Evolutionary conservation across 2,888 invertebrate species (phyloP).

Genomic region (Amphipyra tragopoginis): DNA sequence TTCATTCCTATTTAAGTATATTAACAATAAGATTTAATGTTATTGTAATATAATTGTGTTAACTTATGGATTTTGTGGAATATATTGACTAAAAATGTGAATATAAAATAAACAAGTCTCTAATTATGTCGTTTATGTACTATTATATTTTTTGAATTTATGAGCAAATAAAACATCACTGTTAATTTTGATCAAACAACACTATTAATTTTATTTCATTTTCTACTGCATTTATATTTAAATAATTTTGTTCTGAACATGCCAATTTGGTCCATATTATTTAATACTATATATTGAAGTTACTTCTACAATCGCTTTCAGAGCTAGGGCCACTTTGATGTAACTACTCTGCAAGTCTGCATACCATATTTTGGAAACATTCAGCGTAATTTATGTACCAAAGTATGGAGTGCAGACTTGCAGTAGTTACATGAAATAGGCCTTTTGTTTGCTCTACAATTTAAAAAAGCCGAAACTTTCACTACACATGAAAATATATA

Average conservation of each 20-base stretch:
- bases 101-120: slow-evolving; percentile 38
- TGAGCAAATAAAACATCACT: slow-evolving; percentile 44
- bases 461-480: slow-evolving; percentile 21
- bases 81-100: slow-evolving; percentile 30
- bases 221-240: slow-evolving; percentile 32
- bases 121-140: slow-evolving; percentile 36
- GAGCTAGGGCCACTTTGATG: no score
- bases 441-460: slow-evolving; percentile 6
- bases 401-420: no score
- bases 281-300: slow-evolving; percentile 43
- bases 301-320: slow-evolving; percentile 16
- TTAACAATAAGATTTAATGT: slow-evolving; percentile 30
- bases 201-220: slow-evolving; percentile 39
- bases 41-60: slow-evolving; percentile 25
- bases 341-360: no score
- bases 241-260: slow-evolving; percentile 44
- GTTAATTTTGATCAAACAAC: slow-evolving; percentile 24
- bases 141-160: neutral
- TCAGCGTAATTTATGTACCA: no score
- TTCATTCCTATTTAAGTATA: slow-evolving; percentile 35
- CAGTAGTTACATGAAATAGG: no score
- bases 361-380: no score
- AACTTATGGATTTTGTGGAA: slow-evolving; percentile 21
- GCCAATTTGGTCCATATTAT: slow-evolving; percentile 64
- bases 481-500: slow-evolving; percentile 36